Conservation (phyloP, 2,888 invertebrate species). For the Clusia tigrina region DNA sequence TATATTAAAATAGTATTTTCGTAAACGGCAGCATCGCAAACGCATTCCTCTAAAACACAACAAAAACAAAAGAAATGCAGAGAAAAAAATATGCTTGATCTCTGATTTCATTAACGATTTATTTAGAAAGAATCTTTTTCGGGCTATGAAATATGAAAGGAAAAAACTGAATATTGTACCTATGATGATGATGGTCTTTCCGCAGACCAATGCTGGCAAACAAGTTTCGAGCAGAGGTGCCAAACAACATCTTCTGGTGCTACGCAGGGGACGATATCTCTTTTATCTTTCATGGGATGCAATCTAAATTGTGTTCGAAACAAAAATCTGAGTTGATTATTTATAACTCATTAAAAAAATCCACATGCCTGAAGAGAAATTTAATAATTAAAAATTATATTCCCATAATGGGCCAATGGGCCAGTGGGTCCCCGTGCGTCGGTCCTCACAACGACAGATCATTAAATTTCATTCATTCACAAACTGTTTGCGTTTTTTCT, state of each 20-base stretch:
- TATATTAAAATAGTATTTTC: constrained; percentile 43
- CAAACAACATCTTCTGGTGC: constrained; percentile 26
- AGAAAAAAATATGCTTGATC: neutral
- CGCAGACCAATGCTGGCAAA: neutral
- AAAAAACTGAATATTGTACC: neutral
- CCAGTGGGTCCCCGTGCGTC: neutral
- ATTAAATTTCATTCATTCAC: constrained; percentile 9
- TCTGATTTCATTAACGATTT: constrained; percentile 3
- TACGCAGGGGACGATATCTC: constrained; percentile 21
- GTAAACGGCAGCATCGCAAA: neutral
- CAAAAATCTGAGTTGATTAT: neutral
- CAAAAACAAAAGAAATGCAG: neutral
- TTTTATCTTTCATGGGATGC: neutral
- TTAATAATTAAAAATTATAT: neutral
- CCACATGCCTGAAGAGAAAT: neutral
- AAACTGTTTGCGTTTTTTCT: neutral
- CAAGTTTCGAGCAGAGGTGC: constrained; percentile 10
- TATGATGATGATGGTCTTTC: neutral
- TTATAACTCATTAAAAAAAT: neutral
- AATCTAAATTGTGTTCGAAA: no score
- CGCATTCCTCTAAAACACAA: neutral
- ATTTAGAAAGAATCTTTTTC: neutral
- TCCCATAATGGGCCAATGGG: neutral
- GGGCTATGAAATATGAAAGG: neutral
- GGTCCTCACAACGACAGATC: neutral